These are phyloP conservation scores for Camponotus fellah DNA, from an alignment of 2,888 invertebrate genomes.

Conservation along the genomic window DNA sequence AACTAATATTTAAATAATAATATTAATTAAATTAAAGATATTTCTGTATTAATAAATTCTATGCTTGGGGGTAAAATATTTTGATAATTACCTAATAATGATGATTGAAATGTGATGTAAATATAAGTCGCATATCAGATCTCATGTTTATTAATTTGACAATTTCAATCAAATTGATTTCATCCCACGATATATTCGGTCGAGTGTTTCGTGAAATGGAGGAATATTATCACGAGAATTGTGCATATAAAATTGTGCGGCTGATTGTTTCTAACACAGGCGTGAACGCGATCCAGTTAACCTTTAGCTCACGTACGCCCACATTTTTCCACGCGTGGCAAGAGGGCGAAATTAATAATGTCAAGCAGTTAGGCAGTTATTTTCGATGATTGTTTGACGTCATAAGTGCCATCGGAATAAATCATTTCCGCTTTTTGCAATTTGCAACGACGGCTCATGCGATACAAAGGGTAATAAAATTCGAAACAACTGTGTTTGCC, in stretches of 20 bases:
- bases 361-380: constrained; percentile 20
- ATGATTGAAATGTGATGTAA: neutral
- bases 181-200: neutral
- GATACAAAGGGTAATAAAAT: constrained; percentile 26
- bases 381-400: neutral
- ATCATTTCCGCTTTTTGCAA: constrained; percentile 15
- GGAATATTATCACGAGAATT: neutral
- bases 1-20: neutral
- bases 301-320: constrained; percentile 26
- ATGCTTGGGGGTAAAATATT: neutral
- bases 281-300: constrained; percentile 10
- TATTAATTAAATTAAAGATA: neutral
- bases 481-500: neutral
- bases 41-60: neutral
- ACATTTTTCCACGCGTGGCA: constrained; percentile 27
- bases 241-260: constrained; percentile 35
- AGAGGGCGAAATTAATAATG: constrained; percentile 45
- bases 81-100: constrained; percentile 9
- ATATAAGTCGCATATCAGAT: neutral
- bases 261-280: constrained; percentile 28
- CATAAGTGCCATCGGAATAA: constrained; percentile 14
- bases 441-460: neutral
- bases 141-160: constrained; percentile 27
- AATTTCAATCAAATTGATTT: constrained; percentile 24
- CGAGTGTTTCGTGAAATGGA: neutral